Base-by-base conservation (phyloP, 2,797 vertebrate species). In the Apogon talboti region DNA sequence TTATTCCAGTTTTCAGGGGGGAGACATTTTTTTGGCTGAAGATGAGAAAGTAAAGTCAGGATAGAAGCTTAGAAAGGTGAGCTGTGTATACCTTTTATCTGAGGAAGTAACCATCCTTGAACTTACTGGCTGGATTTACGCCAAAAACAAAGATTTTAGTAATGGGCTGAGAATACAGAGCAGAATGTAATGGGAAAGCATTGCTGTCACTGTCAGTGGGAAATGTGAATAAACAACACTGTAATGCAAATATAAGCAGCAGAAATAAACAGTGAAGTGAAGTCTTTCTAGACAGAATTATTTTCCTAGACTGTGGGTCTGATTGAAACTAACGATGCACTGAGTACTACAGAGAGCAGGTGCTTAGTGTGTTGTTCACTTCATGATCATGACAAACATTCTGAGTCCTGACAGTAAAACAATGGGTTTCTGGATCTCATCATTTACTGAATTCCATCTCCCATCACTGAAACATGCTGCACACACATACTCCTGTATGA, bases 91-190 rank as follows among this genome's bases (percentile, higher is more conserved):
- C 41, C 47, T 53, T 1, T 72, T 74, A 67, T 72, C 60, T 61
- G 0, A 40, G 21, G 28, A 60, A 54, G 62, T 66, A 51, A 56
- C 38, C 49, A 64, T 63, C 60, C 47, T 76, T 79, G 44, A 71
- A 61, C 24, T 56, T 69, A 30, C 30, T 56, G 24, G 21, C 54
- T 80, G 66, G 68, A 78, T 58, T 59, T 44, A 16, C 42, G 50
- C 63, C 71, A 52, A 62, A 64, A 54, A 59, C 44, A 66, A 3
- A 64, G 41, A 69, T 70, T 83, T 78, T 64, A 11, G 19, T 49
- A 80, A 76, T 70, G 72, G 47, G 35, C 51, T 78, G 45, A 59
- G 49, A 50, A 64, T 58, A 59, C 18, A 54, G 30, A 70, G 47
- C 55, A 46, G 35, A n/a, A 7, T 57, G 33, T 71, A 63, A 15